phyloP scores from a whole-genome alignment of 2,888 invertebrate species.

The Drosophila paramelanica region DNA sequence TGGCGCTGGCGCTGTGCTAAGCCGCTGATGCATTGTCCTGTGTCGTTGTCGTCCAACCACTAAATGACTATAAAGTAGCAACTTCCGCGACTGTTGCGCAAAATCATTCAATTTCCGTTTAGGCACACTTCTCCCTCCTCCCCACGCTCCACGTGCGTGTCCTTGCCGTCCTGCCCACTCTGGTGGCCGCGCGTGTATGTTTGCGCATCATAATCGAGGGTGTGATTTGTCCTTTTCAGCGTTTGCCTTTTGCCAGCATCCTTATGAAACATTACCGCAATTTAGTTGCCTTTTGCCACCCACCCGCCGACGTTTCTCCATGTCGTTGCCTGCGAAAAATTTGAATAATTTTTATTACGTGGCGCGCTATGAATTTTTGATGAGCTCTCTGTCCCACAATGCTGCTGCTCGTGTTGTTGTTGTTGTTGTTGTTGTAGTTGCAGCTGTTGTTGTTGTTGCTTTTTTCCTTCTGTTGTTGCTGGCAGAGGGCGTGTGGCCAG shows the following conservation, averaged over 20 bases:
- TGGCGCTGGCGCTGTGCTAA: slow-evolving; percentile 39
- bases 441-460: slow-evolving; percentile 29
- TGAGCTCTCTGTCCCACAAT: slow-evolving; percentile 62
- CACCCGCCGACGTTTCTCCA: slow-evolving; percentile 23
- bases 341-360: slow-evolving; percentile 84
- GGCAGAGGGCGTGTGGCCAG: slow-evolving; percentile 73
- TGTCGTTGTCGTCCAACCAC: slow-evolving; percentile 75
- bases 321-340: slow-evolving; percentile 71
- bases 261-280: slow-evolving; percentile 79
- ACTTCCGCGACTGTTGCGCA: slow-evolving; percentile 84
- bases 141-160: slow-evolving; percentile 1
- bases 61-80: slow-evolving; percentile 84
- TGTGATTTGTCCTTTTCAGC: slow-evolving; percentile 81
- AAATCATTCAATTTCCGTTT: slow-evolving; percentile 84
- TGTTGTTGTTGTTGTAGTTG: slow-evolving; percentile 40
- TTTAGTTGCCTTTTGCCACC: slow-evolving; percentile 61
- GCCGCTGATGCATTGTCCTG: slow-evolving; percentile 63
- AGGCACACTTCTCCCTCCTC: slow-evolving; percentile 54
- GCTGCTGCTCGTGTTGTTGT: slow-evolving; percentile 24
- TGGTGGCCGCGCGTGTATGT: slow-evolving; percentile 36
- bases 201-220: slow-evolving; percentile 76
- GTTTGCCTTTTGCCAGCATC: slow-evolving; percentile 60
- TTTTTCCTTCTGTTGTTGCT: slow-evolving; percentile 9
- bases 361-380: slow-evolving; percentile 83
- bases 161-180: slow-evolving; percentile 13